These are phyloP conservation scores for Chaenodraco wilsoni DNA, from an alignment of 2,797 vertebrate genomes.

Conservation along the genomic window DNA sequence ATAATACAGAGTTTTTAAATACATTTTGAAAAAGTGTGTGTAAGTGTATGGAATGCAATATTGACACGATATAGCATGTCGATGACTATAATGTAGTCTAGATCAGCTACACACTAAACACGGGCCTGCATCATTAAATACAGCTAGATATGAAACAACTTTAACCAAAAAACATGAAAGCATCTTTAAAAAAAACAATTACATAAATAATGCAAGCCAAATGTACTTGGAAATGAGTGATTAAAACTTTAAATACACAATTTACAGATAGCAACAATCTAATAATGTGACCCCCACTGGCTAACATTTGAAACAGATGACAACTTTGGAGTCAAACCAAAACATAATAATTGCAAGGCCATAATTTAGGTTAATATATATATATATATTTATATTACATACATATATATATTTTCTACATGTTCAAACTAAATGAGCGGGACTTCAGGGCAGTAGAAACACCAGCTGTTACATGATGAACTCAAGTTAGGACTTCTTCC, in stretches of 20 bases:
- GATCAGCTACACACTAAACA: slow-evolving; percentile 17
- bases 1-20: slow-evolving; percentile 1
- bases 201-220: neutral
- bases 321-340: neutral
- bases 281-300: neutral
- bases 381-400: no score
- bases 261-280: neutral
- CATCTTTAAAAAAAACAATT: neutral
- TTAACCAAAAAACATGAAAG: neutral
- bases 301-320: neutral
- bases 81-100: neutral
- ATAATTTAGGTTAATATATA: neutral
- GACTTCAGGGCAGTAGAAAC: neutral
- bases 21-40: neutral
- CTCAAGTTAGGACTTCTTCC: no score
- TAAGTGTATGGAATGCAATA: slow-evolving; percentile 20
- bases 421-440: slow-evolving; percentile 1
- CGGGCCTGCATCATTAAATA: slow-evolving; percentile 18
- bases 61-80: slow-evolving; percentile 24
- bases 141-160: slow-evolving; percentile 22
- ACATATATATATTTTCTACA: neutral
- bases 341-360: neutral
- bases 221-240: neutral
- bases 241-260: neutral
- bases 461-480: slow-evolving; percentile 1